These are phyloP conservation scores for Drosophila gaucha DNA, from an alignment of 2,888 invertebrate genomes.

Conservation along the genomic window DNA sequence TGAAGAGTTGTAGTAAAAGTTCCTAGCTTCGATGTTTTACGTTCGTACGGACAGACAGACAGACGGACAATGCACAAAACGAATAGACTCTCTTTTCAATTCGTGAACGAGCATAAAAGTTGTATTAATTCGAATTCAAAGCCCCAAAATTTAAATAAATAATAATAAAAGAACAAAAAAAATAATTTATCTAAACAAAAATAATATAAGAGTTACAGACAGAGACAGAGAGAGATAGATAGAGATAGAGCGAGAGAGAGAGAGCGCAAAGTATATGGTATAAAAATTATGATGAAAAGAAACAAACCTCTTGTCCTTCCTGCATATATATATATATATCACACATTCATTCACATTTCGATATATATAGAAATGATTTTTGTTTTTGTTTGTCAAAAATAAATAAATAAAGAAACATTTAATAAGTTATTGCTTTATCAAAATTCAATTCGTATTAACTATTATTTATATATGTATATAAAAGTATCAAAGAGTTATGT, in stretches of 20 bases:
- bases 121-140: neutral
- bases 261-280: slow-evolving; percentile 48
- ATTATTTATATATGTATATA: slow-evolving; percentile 3
- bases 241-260: slow-evolving; percentile 20
- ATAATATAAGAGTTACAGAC: neutral
- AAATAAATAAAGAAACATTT: slow-evolving; percentile 71
- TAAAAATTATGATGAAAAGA: slow-evolving; percentile 80
- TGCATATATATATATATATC: slow-evolving; percentile 71
- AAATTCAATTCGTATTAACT: slow-evolving; percentile 17
- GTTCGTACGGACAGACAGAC: too few relatives aligned
- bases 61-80: neutral
- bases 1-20: too few relatives aligned
- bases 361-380: slow-evolving; percentile 24
- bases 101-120: neutral
- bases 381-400: slow-evolving; percentile 32
- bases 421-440: slow-evolving; percentile 62
- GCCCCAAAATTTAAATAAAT: neutral
- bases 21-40: too few relatives aligned
- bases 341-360: slow-evolving; percentile 33
- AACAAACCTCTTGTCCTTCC: slow-evolving; percentile 88
- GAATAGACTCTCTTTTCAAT: neutral
- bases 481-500: slow-evolving; percentile 2
- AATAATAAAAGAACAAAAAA: slow-evolving; percentile 7
- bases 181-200: neutral
- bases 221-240: slow-evolving; percentile 15